A percentile compares a stretch with the other conserved stretches of the same genome.
These are phyloP conservation scores for Macquaria australasica DNA, from an alignment of 2,113 vertebrate species.

Conservation along the genomic window DNA sequence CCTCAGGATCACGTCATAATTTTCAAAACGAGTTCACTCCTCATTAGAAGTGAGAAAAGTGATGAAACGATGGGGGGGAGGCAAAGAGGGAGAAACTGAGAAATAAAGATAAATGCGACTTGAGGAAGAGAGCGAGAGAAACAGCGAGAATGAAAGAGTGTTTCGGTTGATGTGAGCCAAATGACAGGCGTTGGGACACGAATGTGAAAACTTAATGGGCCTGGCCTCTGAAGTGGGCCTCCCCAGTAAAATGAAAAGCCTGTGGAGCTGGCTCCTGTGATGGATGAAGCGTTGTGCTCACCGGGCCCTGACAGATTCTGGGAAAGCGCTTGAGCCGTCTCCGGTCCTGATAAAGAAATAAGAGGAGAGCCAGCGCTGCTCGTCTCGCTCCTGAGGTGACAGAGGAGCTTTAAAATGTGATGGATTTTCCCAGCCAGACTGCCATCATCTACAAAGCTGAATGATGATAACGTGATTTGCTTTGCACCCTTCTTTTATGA, in stretches of 20 bases:
- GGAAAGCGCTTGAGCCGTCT: constrained; percentile 77
- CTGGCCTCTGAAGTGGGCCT: constrained; percentile 78
- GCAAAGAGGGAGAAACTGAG: constrained; percentile 48
- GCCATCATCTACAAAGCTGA: constrained; percentile 51
- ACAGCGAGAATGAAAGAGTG: constrained; percentile 60
- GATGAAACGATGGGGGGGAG: constrained; percentile 49
- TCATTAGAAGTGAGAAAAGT: constrained; percentile 76
- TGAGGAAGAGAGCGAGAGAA: constrained; percentile 50
- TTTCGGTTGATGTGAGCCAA: constrained; percentile 73
- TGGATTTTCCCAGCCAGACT: constrained; percentile 50
- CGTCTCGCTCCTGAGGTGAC: constrained; percentile 63
- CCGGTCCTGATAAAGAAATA: constrained; percentile 79
- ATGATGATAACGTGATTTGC: not conserved
- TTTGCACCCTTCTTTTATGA: constrained; percentile 1
- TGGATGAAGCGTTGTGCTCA: constrained; percentile 80
- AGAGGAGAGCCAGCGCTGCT: constrained; percentile 58
- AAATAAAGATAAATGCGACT: constrained; percentile 77
- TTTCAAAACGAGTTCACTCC: constrained; percentile 74
- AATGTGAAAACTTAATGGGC: constrained; percentile 82
- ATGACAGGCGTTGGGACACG: constrained; percentile 80
- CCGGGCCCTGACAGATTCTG: constrained; percentile 82
- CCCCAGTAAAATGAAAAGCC: constrained; percentile 77
- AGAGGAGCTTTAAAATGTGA: constrained; percentile 54
- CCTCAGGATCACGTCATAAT: constrained; percentile 68
- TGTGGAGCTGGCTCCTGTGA: constrained; percentile 76